Percentiles rank a stretch among this genome's conserved stretches.
phyloP scores from a whole-genome alignment of 2,888 invertebrate species.

The Craniophora ligustri region DNA sequence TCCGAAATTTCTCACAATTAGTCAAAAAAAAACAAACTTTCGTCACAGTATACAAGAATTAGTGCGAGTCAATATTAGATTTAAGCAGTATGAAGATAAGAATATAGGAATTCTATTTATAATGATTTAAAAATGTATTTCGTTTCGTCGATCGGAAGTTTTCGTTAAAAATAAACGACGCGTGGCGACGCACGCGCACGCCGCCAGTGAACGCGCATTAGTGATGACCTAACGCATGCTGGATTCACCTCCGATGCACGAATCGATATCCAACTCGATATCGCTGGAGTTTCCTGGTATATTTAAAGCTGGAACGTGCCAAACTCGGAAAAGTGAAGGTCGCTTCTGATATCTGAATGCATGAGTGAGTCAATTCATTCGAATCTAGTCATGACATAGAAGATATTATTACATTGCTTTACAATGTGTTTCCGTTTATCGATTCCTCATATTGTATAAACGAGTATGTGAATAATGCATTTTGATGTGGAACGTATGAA shows the following conservation, averaged over 20 bases:
- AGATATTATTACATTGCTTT: background rate
- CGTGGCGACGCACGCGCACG: slow-evolving; percentile 64
- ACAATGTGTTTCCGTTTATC: background rate
- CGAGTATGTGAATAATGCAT: no score
- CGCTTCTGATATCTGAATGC: background rate
- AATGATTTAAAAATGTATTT: slow-evolving; percentile 60
- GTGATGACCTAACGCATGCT: slow-evolving; percentile 35
- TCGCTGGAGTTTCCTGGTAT: slow-evolving; percentile 27
- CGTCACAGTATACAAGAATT: slow-evolving; percentile 1
- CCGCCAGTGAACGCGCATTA: slow-evolving; percentile 42
- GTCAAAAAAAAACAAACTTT: slow-evolving; percentile 29
- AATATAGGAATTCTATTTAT: slow-evolving; percentile 56
- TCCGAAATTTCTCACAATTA: slow-evolving; percentile 33
- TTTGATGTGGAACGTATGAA: no score
- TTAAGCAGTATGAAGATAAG: slow-evolving; percentile 18
- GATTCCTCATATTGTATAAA: no score
- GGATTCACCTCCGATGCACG: slow-evolving; percentile 17
- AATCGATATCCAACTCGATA: slow-evolving; percentile 33
- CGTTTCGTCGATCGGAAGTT: slow-evolving; percentile 66
- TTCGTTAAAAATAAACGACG: slow-evolving; percentile 68
- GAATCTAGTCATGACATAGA: background rate
- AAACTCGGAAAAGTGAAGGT: slow-evolving; percentile 3
- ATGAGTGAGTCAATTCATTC: background rate
- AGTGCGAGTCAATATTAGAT: slow-evolving; percentile 7
- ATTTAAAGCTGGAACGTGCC: slow-evolving; percentile 6